A percentile compares a stretch with the other conserved stretches of the same genome.
phyloP scores from a whole-genome alignment of 2,113 vertebrate species.

The Herpailurus yagouaroundi region DNA sequence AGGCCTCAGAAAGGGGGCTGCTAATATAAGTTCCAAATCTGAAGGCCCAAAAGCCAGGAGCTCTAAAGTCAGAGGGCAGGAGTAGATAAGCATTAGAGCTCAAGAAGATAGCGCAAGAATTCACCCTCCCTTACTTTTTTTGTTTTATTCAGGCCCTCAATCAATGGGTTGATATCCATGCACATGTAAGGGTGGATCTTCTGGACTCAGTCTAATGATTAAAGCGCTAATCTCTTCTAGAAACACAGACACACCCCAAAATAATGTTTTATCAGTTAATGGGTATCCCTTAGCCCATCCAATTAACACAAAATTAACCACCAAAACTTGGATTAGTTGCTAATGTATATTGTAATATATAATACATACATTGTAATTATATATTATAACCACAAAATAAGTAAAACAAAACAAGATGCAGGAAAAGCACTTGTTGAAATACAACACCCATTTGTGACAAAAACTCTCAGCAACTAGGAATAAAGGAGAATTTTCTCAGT shows the following conservation, averaged over 20 bases:
- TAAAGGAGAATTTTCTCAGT: background rate
- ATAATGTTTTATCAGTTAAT: background rate
- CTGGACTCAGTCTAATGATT: background rate
- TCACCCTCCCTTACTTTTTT: background rate
- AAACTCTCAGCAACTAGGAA: background rate
- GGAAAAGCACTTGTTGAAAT: background rate
- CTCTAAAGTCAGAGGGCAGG: background rate
- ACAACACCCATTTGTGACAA: background rate
- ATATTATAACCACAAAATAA: background rate
- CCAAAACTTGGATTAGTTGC: background rate
- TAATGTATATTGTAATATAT: background rate
- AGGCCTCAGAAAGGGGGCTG: background rate
- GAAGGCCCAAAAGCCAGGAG: background rate
- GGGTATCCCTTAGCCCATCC: background rate
- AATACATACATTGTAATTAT: background rate
- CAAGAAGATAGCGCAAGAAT: background rate
- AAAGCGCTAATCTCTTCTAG: background rate
- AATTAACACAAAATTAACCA: background rate
- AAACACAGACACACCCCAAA: background rate
- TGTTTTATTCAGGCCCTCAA: background rate
- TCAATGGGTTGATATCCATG: background rate
- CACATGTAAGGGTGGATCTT: background rate
- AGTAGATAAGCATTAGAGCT: background rate
- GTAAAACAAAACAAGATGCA: background rate
- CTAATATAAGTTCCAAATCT: background rate